Base-by-base conservation (phyloP, 2,888 invertebrate species). In the Euproctis similis region DNA sequence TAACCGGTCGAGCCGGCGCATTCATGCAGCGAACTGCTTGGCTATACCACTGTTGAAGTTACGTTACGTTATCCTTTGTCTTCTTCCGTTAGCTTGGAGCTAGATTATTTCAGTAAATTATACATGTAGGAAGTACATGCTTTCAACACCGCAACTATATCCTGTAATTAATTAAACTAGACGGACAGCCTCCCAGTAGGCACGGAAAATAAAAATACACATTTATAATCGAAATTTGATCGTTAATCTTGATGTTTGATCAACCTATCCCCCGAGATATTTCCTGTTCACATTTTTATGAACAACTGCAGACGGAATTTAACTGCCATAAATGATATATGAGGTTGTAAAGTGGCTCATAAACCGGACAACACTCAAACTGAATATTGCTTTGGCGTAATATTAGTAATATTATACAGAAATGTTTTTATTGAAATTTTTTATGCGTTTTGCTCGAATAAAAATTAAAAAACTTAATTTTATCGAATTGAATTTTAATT, bases 211-310 rank as follows among this genome's bases (percentile, higher is more conserved):
- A 46, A 53, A 46, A 41, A 29, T 31, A 34, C 30, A 30, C 35
- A 43, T 41, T 42, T 48, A 46, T 39, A 51, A 45, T 42, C 34
- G 30, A 34, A 19, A 32, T 27, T 24, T 30, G 31, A 30, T 32
- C 34, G 19, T 42, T 47, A 34, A 43, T 42, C 44, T 29, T n/a
- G n/a, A n/a, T n/a, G n/a, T n/a, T n/a, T 19, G 19, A 39, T 34
- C 46, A 44, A 46, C 4, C 48, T 53, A 16, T 29, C 31, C 39
- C 31, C 12, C 12, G 33, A 21, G 34, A 34, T 29, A n/a, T n/a
- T 16, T 18, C 12, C 21, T 26, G 11, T 16, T 35, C 30, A 35
- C 32, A 39, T 39, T 34, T 38, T 30, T 34, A 31, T 34, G 27
- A 39, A 26, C 8, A 23, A 10, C 22, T 30, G 22, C 30, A 28